Evolutionary conservation across 2,888 invertebrate species (phyloP), one percentile per base, ranked within the genome.

Genomic region (Conops quadrifasciatus): DNA sequence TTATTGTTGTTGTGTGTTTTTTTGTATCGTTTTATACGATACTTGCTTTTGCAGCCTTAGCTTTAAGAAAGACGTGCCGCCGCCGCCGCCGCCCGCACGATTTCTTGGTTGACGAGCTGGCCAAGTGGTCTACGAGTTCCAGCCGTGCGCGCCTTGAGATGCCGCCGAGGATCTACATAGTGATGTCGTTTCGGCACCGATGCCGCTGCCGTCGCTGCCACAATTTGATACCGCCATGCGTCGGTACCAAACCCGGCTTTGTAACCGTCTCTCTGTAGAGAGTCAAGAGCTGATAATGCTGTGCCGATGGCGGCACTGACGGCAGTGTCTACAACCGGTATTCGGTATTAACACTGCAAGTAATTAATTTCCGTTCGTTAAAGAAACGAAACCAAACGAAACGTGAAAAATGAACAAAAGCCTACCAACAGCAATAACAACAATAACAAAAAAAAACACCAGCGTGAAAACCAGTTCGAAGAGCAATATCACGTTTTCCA

Each of bases 311-410:
- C 74, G 69, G 73, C 72, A 71, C 71, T 73, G 70, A 71, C 45
- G 64, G 47, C 47, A 67, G 53, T 66, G 63, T 56, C 36, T 59
- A 67, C 36, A 68, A 64, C 45, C 51, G 66, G 63, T 63, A 63
- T 56, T 66, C 36, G 73, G 72, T 72, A 75, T 76, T 76, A 76
- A 75, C 76, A 75, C 74, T 74, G 75, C 71, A 68, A 72, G 76
- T 76, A 77, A 77, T 77, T 77, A 77, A 77, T 77, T 77, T 77
- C 76, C 76, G 76, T 73, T 72, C 63, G 56, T 60, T 67, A 51
- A 11, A 28, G 30, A 64, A 64, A 53, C 28, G 28, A 70, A 28
- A 51, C 16, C 4, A 30, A 62, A n/a, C 3, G 2, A 45, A 62
- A 36, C 36, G 5, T 36, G 9, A 36, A 4, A 9, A 36, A 62